phyloP scores from a whole-genome alignment of 2,113 vertebrate species.

The Neofelis nebulosa region DNA sequence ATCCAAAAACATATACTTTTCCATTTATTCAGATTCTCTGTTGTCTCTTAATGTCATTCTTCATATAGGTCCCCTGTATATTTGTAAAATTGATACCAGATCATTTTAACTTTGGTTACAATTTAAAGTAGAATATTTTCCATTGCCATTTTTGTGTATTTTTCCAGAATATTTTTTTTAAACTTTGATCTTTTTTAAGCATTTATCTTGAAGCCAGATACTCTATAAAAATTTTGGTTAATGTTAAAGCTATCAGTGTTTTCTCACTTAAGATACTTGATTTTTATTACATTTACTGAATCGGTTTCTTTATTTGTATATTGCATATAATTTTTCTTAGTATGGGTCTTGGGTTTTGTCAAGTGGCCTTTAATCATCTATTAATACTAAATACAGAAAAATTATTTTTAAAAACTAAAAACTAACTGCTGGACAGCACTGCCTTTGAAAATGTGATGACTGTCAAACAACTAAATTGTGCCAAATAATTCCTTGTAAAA shows the following conservation, averaged over 20 bases:
- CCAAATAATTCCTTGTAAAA: neutral
- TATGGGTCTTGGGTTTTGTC: neutral
- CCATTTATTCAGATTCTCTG: neutral
- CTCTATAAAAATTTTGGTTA: neutral
- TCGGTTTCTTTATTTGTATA: neutral
- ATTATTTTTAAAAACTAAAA: constrained; percentile 18
- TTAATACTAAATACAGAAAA: neutral
- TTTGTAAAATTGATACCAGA: neutral
- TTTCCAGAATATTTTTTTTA: neutral
- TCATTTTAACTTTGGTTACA: neutral
- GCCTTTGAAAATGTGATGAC: neutral
- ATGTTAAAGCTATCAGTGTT: neutral
- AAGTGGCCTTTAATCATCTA: neutral
- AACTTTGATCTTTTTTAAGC: neutral
- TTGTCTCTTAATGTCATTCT: neutral
- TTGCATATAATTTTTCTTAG: neutral
- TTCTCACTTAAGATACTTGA: neutral
- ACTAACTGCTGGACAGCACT: neutral
- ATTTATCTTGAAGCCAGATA: neutral
- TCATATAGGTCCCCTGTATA: neutral
- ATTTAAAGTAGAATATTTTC: neutral
- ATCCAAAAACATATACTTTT: neutral
- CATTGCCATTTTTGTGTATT: neutral
- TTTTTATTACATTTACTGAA: neutral
- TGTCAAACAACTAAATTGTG: neutral